A percentile compares a stretch with the other conserved stretches of the same genome.
Conservation (phyloP, 2,113 vertebrate species). For the Protobothrops mucrosquamatus region DNA sequence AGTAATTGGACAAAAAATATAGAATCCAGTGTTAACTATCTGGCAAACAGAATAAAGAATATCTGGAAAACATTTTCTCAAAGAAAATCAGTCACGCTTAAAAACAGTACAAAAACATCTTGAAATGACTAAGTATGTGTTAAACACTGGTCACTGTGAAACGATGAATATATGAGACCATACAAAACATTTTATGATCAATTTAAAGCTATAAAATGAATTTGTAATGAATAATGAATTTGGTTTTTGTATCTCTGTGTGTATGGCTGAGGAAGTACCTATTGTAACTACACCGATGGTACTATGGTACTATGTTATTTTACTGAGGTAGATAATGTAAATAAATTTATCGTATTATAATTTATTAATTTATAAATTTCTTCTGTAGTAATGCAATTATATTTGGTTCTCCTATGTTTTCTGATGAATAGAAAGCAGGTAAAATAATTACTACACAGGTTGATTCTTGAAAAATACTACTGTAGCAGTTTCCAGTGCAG, state of each 20-base stretch:
- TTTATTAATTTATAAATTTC: background rate
- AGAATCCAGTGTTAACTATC: background rate
- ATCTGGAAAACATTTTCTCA: background rate
- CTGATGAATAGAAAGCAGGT: background rate
- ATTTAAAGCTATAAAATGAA: background rate
- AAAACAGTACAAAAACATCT: background rate
- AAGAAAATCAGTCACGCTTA: no score
- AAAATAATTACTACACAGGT: background rate
- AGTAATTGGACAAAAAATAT: background rate
- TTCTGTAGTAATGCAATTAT: background rate
- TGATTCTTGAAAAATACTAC: background rate
- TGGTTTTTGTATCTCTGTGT: background rate
- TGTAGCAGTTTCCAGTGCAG: background rate
- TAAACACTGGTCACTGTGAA: background rate
- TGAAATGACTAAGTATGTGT: background rate
- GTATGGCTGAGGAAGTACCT: background rate
- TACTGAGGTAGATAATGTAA: background rate
- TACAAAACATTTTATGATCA: background rate
- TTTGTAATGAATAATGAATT: background rate
- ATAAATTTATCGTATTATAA: background rate
- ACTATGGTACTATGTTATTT: background rate
- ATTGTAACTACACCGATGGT: background rate
- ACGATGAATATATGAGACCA: background rate
- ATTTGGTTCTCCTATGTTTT: background rate
- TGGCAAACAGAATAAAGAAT: background rate